A percentile compares a stretch with the other conserved stretches of the same genome.
Conservation (phyloP, 2,113 vertebrate species). For the Lipotes vexillifer region DNA sequence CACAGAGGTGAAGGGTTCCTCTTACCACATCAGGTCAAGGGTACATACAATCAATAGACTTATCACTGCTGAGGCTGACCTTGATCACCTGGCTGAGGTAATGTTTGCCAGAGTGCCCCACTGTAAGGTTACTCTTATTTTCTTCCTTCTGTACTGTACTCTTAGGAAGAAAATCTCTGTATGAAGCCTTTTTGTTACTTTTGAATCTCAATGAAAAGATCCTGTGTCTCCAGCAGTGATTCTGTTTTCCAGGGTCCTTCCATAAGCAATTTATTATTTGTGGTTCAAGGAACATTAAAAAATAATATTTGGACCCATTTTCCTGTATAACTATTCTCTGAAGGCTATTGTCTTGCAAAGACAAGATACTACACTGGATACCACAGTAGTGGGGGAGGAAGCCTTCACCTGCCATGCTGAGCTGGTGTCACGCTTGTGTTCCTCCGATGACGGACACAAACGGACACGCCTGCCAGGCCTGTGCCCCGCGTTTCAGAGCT, state of each 20-base stretch:
- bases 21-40: neutral
- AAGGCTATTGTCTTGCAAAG: neutral
- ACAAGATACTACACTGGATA: neutral
- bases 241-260: neutral
- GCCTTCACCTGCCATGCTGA: neutral
- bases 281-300: neutral
- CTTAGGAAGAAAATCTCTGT: neutral
- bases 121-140: neutral
- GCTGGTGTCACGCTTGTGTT: rapidly evolving
- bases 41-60: neutral
- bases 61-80: neutral
- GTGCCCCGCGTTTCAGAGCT: neutral
- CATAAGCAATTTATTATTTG: neutral
- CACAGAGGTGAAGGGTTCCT: neutral
- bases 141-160: neutral
- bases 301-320: neutral
- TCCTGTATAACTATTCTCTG: neutral
- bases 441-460: rapidly evolving
- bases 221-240: neutral
- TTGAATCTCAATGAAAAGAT: neutral
- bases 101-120: neutral
- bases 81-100: neutral
- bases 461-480: neutral
- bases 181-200: neutral
- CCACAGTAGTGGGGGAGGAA: neutral